Evolutionary conservation across 2,888 invertebrate genomes (phyloP).

Genomic region (Rhorus exstirpatorius): DNA sequence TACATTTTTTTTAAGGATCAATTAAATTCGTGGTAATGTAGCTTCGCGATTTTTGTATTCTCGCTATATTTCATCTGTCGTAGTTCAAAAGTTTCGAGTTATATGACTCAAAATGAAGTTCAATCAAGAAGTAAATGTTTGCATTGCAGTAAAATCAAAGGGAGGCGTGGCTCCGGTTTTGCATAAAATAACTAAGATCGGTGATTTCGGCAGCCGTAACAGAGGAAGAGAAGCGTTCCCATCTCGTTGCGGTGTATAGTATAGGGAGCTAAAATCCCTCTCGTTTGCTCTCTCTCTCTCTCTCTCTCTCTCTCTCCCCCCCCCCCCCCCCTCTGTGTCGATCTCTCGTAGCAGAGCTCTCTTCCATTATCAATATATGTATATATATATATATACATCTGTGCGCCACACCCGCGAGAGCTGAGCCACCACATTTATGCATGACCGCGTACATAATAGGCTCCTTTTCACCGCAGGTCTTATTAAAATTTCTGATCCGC

Average conservation of each 20-base stretch:
- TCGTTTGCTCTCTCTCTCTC: slow-evolving; percentile 48
- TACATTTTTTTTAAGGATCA: neutral
- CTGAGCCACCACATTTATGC: slow-evolving; percentile 77
- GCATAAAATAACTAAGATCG: slow-evolving; percentile 75
- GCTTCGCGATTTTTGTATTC: neutral
- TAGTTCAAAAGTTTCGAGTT: neutral
- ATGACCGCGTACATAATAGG: slow-evolving; percentile 75
- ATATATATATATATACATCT: slow-evolving; percentile 23
- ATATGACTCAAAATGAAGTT: neutral
- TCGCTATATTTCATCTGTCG: neutral
- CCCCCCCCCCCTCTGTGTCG: too few relatives aligned
- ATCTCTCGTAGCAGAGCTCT: slow-evolving; percentile 38
- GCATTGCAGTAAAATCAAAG: slow-evolving; percentile 3
- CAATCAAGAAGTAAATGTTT: neutral
- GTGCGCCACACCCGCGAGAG: slow-evolving; percentile 52
- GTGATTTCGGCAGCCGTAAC: slow-evolving; percentile 68
- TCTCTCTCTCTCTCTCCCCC: slow-evolving; percentile 43
- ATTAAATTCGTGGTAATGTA: neutral
- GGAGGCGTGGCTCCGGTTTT: slow-evolving; percentile 60
- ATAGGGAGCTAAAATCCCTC: slow-evolving; percentile 31
- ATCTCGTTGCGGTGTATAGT: slow-evolving; percentile 55
- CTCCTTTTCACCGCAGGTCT: slow-evolving; percentile 82
- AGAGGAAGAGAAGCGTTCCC: slow-evolving; percentile 41
- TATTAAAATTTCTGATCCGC: slow-evolving; percentile 87
- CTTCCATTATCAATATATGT: slow-evolving; percentile 73